Conservation (phyloP, 1,140 invertebrate genomes). For the Lineus longissimus region DNA sequence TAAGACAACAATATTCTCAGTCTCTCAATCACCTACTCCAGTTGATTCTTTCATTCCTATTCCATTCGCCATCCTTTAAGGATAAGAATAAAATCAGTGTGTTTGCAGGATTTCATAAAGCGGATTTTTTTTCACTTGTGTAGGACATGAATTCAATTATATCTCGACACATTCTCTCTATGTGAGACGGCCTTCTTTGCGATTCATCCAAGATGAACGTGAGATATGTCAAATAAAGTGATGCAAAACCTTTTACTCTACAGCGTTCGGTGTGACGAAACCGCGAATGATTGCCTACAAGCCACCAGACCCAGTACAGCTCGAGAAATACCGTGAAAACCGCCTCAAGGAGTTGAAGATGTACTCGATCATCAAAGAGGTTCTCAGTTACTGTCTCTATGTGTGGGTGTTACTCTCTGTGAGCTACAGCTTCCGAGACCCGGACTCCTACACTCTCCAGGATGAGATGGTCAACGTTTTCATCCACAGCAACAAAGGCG, state of each 20-base stretch:
- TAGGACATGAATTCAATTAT: too few relatives aligned
- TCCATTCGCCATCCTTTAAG: too few relatives aligned
- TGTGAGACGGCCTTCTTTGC: too few relatives aligned
- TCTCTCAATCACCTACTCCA: too few relatives aligned
- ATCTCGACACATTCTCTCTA: too few relatives aligned
- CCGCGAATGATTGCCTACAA: constrained; percentile 40
- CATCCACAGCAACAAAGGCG: constrained; percentile 37
- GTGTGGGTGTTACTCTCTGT: constrained; percentile 56
- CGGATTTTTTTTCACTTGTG: too few relatives aligned
- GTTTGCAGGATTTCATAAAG: too few relatives aligned
- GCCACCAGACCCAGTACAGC: constrained; percentile 45
- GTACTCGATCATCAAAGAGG: constrained; percentile 54
- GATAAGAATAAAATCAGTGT: too few relatives aligned
- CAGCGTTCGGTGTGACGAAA: constrained; percentile 27
- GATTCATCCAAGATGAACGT: too few relatives aligned
- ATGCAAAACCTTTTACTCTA: background rate
- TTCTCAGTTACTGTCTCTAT: constrained; percentile 56
- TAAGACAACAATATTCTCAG: too few relatives aligned
- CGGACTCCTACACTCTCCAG: constrained; percentile 51
- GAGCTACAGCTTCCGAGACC: constrained; percentile 54
- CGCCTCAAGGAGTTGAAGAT: constrained; percentile 56
- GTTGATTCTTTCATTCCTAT: too few relatives aligned
- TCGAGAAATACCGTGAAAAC: constrained; percentile 50
- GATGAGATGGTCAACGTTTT: constrained; percentile 53
- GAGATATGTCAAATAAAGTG: too few relatives aligned